Base-by-base conservation (phyloP, 2,888 invertebrate genomes). In the Lasioglossum villosulum region DNA sequence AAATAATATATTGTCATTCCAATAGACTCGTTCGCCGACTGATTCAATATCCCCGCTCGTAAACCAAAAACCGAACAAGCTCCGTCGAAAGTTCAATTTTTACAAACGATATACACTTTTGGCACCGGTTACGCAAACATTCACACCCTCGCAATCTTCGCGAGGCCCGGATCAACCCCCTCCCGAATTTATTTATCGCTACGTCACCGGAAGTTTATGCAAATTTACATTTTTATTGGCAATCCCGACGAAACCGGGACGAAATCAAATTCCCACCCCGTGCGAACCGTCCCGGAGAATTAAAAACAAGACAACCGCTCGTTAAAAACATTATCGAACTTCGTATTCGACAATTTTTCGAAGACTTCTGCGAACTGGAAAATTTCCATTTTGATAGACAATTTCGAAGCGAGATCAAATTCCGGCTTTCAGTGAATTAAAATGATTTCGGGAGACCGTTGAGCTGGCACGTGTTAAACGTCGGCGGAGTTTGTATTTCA, bases 181-280 rank as follows among this genome's bases (percentile, higher is more conserved):
- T 16, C 1, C 19, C 34, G 63, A 63, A 63, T 63, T 63, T 63
- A 63, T 63, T 56, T 30, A 30, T 63, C 30, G 30, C 16, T 0
- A 16, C 59, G 5, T 14, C 27, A 27, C 63, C 52, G 30, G 63
- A 63, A 63, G 63, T 63, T 63, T 63, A 63, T 63, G 63, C 63
- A 63, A 63, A 63, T 63, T 63, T 30, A 63, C 63, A 63, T 63
- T 63, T 63, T 63, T 63, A 63, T 63, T 63, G 63, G 63, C 27
- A 63, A 63, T 63, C 30, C 63, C 63, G 63, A 30, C 63, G 63
- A 16, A 16, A 63, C 63, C 27, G 14, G 14, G 14, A 59, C 14
- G 5, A 14, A 30, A 30, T 30, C 63, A 63, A 30, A 63, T 63
- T 14, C 4, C 63, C 5, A 14, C 1, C 12, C 12, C 56, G 56